Percentiles rank a stretch among this genome's conserved stretches.
These are phyloP conservation scores for Sebastes oblongus DNA, from an alignment of 2,797 vertebrate genomes.

Conservation along the genomic window DNA sequence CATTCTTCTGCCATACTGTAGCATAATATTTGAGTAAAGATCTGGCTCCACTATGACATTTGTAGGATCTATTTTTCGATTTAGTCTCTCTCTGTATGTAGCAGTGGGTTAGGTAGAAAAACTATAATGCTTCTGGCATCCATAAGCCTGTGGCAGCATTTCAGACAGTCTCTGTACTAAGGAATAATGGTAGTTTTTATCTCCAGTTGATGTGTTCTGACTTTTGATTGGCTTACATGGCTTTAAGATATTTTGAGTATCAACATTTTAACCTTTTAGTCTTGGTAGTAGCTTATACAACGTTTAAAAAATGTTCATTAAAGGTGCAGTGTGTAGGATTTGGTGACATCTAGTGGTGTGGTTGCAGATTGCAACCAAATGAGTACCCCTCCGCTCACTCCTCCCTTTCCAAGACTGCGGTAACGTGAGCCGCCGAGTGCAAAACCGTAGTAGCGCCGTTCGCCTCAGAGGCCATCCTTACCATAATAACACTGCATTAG, in stretches of 20 bases:
- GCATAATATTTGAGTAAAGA: constrained; percentile 10
- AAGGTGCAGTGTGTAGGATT: not conserved
- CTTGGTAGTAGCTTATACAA: constrained; percentile 23
- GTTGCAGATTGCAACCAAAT: too few species aligned
- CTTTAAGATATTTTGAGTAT: constrained; percentile 47
- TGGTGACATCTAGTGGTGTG: too few species aligned
- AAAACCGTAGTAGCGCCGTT: too few species aligned
- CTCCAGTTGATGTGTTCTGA: constrained; percentile 25
- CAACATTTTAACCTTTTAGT: constrained; percentile 29
- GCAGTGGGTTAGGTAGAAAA: not conserved
- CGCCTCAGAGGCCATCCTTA: too few species aligned
- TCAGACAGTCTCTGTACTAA: constrained; percentile 31
- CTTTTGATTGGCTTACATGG: constrained; percentile 30
- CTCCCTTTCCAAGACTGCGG: too few species aligned
- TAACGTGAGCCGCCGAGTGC: too few species aligned
- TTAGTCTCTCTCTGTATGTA: not conserved
- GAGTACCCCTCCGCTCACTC: too few species aligned
- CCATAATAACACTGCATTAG: too few species aligned
- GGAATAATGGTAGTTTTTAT: constrained; percentile 18
- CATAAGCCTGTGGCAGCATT: constrained; percentile 16
- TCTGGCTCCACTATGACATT: constrained; percentile 20
- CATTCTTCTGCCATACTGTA: constrained; percentile 1
- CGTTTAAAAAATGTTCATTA: constrained; percentile 11
- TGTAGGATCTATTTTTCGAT: constrained; percentile 17
- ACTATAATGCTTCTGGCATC: constrained; percentile 19